A percentile compares a stretch with the other conserved stretches of the same genome.
Evolutionary conservation across 2,797 vertebrate species (phyloP).

Genomic region (Scomberomorus guttatus): DNA sequence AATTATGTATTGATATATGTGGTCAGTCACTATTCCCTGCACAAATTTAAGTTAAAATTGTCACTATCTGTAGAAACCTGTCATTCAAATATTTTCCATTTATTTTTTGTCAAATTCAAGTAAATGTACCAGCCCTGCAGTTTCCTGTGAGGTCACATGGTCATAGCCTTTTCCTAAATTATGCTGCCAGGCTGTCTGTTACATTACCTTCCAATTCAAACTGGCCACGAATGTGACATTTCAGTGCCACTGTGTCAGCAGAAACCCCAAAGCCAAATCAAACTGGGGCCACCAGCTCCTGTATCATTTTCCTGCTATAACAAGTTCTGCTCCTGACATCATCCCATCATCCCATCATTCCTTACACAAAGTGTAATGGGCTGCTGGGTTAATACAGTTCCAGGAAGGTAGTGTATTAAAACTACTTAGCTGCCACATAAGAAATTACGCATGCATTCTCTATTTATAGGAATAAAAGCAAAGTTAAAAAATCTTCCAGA

Average conservation of each 20-base stretch:
- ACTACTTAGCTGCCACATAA: not conserved
- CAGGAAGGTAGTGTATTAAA: not conserved
- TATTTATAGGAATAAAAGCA: constrained; percentile 16
- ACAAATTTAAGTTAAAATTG: too few relatives aligned
- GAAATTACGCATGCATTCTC: not conserved
- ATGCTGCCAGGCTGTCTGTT: constrained; percentile 2
- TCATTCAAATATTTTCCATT: not conserved
- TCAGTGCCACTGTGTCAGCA: constrained; percentile 43
- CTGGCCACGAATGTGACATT: constrained; percentile 33
- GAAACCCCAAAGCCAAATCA: constrained; percentile 14
- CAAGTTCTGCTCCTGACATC: constrained; percentile 4
- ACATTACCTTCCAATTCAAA: constrained; percentile 33
- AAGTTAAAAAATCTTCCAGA: constrained; percentile 19
- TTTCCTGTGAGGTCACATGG: constrained; percentile 10
- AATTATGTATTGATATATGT: too few relatives aligned
- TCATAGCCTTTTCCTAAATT: not conserved
- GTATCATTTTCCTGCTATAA: constrained; percentile 12
- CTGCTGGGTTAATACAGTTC: not conserved
- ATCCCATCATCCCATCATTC: not conserved
- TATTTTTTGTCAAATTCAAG: not conserved
- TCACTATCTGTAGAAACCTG: not conserved
- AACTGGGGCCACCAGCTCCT: not conserved
- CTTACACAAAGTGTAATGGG: not conserved
- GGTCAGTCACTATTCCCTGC: too few relatives aligned
- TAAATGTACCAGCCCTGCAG: constrained; percentile 15